Evolutionary conservation across 2,888 invertebrate genomes (phyloP).

Genomic region (Epiblema foenella): DNA sequence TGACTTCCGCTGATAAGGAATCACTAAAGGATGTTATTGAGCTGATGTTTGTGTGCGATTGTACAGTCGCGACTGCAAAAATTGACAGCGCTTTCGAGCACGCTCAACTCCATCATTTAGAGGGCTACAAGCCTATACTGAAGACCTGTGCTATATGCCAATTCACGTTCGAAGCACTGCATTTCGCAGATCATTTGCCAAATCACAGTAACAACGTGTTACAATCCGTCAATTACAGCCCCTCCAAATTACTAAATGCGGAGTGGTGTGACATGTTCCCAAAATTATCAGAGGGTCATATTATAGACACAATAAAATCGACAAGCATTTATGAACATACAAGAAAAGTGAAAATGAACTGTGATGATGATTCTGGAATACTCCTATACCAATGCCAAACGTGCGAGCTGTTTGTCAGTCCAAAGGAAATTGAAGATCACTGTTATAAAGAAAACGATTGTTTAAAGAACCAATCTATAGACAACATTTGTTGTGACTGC

Average conservation of each 20-base stretch:
- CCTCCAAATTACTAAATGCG: not conserved
- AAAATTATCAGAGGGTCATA: not conserved
- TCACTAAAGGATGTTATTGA: not conserved
- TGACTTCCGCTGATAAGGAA: not conserved
- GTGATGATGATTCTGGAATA: not conserved
- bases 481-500: not conserved
- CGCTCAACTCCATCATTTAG: not conserved
- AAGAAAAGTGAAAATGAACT: conserved; percentile 15
- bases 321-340: conserved; percentile 11
- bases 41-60: not conserved
- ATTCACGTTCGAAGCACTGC: not conserved
- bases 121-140: not conserved
- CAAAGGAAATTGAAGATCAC: not conserved
- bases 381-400: not conserved
- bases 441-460: conserved; percentile 9
- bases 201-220: not conserved
- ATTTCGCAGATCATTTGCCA: not conserved
- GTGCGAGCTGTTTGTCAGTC: not conserved
- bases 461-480: not conserved
- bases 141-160: not conserved
- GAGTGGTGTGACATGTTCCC: conserved; percentile 8
- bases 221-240: not conserved
- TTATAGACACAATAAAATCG: not conserved
- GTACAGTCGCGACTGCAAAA: not conserved
- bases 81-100: conserved; percentile 3